Percentiles rank a stretch among this genome's conserved stretches.
Conservation (phyloP, 2,797 vertebrate genomes). For the Aplochiton taeniatus region DNA sequence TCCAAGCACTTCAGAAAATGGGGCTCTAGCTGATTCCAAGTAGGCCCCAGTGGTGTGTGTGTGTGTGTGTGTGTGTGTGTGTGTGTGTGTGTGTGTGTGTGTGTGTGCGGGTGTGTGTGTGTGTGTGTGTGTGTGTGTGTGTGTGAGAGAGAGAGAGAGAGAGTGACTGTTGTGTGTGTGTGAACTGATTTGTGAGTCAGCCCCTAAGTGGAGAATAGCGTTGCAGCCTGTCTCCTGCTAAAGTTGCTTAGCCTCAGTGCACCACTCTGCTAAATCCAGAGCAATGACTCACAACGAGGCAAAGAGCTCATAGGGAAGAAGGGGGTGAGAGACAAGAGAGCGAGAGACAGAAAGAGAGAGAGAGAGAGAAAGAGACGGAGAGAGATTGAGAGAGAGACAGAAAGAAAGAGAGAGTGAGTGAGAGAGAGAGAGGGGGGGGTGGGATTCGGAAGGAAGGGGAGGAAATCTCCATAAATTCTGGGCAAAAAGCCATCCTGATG, state of each 20-base stretch:
- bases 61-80: slow-evolving; percentile 10
- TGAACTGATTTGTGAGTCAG: not conserved
- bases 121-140: slow-evolving; percentile 19
- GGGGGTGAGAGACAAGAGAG: slow-evolving; percentile 5
- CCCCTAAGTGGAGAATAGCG: slow-evolving; percentile 20
- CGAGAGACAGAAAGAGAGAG: slow-evolving; percentile 11
- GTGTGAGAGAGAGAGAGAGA: not conserved
- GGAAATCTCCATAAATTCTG: not conserved
- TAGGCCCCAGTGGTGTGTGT: not conserved
- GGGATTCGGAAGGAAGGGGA: slow-evolving; percentile 9
- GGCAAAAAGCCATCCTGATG: not conserved
- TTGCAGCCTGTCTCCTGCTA: slow-evolving; percentile 4
- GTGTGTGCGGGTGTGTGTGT: slow-evolving; percentile 4
- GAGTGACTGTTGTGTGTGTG: not conserved
- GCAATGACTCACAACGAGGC: slow-evolving; percentile 33
- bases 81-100: not conserved
- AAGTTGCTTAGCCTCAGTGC: slow-evolving; percentile 21
- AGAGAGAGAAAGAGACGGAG: slow-evolving; percentile 6
- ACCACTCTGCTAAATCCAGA: slow-evolving; percentile 8
- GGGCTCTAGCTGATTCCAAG: no score
- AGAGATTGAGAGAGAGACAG: slow-evolving; percentile 8
- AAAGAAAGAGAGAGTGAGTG: not conserved
- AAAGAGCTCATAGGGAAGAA: slow-evolving; percentile 16
- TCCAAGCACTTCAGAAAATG: no score
- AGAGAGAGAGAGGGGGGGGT: slow-evolving; percentile 10